phyloP scores from a whole-genome alignment of 2,113 vertebrate species.

The Nannobrachium achirus region DNA sequence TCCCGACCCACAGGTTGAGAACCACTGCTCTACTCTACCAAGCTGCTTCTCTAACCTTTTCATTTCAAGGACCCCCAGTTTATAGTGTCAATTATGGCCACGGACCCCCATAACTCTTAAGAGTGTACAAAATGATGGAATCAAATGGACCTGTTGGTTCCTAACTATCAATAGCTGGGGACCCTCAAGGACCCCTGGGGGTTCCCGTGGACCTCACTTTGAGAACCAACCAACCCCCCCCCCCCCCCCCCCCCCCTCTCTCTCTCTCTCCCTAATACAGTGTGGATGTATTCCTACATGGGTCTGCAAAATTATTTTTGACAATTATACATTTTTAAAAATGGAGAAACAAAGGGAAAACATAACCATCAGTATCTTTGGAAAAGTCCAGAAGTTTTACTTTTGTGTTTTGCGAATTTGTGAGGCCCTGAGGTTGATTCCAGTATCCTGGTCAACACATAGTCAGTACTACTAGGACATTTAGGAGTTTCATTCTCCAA shows the following conservation, averaged over 20 bases:
- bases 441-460: no score
- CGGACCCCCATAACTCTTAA: constrained; percentile 2
- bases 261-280: background rate
- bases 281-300: background rate
- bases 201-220: background rate
- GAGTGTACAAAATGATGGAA: background rate
- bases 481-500: no score
- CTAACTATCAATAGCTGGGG: background rate
- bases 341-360: background rate
- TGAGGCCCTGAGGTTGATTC: no score
- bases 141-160: no score
- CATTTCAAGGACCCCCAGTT: no score
- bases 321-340: background rate
- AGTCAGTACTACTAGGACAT: no score
- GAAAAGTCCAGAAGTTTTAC: background rate
- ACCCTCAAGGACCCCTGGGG: background rate
- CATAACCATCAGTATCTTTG: background rate
- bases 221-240: background rate
- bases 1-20: no score
- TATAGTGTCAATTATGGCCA: no score
- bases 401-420: no score
- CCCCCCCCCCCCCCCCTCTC: background rate
- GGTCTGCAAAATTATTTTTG: background rate
- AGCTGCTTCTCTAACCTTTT: background rate
- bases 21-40: no score